Base-by-base conservation (phyloP, 2,797 vertebrate species). In the Acridotheres tristis region DNA sequence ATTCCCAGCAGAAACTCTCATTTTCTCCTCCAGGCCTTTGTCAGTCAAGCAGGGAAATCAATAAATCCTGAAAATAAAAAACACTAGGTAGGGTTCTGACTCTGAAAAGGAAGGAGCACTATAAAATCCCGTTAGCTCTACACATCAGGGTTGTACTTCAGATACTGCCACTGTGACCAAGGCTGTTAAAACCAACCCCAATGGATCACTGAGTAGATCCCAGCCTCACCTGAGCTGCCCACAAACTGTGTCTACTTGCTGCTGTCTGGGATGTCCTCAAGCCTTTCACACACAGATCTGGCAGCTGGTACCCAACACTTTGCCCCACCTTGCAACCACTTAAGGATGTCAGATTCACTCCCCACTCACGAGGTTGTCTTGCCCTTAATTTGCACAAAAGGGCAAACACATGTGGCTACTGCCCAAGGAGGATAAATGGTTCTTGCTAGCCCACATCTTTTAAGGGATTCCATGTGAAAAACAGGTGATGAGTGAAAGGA, bases 51-150 rank as follows among this genome's bases (percentile, higher is more conserved):
- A 88, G 17, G 26, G 26, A 89, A 93, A 89, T 93, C 59, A 92
- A 83, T 90, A 82, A n/a, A 78, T 87, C 78, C 65, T 80, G 51
- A 89, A 90, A 90, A 66, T 20, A 81, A 74, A 86, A 88, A 62
- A 30, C 10, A 9, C 20, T 17, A 67, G 23, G 19, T 16, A 67
- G 18, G 34, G 9, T 53, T 83, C 43, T 92, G 61, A 54, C 20
- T 77, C 65, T 58, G 50, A 19, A 68, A 91, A 67, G 26, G 36
- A 88, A 51, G 27, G 16, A 61, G 32, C 20, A 34, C 42, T 38
- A 77, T 32, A 73, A 93, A 85, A 67, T 66, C 54, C 77, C 50
- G 55, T 0, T 1, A 85, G 34, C 11, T 68, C 68, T 50, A 55
- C 50, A 18, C 0, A 0, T 38, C 16, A n/a, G 45, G 17, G 17